Evolutionary conservation across 35 echinoderm and acorn worm species (phyloP).

Genomic region (Stichopus chloronotus): DNA sequence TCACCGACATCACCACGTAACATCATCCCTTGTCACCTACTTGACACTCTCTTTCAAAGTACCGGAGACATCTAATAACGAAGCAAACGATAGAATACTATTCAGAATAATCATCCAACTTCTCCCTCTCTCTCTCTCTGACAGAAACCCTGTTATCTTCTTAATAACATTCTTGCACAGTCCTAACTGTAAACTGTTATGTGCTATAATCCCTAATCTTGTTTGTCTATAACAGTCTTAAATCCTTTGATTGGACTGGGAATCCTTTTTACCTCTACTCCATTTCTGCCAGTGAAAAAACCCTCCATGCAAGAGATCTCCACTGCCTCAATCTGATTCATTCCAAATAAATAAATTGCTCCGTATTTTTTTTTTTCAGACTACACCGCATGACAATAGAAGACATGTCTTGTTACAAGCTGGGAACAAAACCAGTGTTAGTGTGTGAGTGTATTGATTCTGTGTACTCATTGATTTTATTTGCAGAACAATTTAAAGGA

Average conservation of each 20-base stretch:
- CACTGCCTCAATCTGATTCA: background rate
- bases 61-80: no score
- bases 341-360: slow-evolving; percentile 35
- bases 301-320: background rate
- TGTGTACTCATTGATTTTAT: slow-evolving; percentile 39
- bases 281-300: background rate
- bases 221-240: slow-evolving; percentile 28
- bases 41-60: no score
- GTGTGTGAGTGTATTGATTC: slow-evolving; percentile 22
- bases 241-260: slow-evolving; percentile 29
- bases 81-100: no score
- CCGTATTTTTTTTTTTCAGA: background rate
- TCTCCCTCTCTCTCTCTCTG: background rate
- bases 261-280: background rate
- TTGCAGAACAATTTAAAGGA: slow-evolving; percentile 7
- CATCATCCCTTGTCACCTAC: no score
- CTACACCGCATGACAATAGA: background rate
- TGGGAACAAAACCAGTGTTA: slow-evolving; percentile 17
- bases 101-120: no score
- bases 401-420: slow-evolving; percentile 20
- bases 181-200: slow-evolving; percentile 51
- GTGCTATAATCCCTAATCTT: slow-evolving; percentile 50
- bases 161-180: slow-evolving; percentile 24
- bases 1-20: no score
- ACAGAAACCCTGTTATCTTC: background rate